Conservation (phyloP, 2,888 invertebrate species). For the Calameuta filiformis region DNA sequence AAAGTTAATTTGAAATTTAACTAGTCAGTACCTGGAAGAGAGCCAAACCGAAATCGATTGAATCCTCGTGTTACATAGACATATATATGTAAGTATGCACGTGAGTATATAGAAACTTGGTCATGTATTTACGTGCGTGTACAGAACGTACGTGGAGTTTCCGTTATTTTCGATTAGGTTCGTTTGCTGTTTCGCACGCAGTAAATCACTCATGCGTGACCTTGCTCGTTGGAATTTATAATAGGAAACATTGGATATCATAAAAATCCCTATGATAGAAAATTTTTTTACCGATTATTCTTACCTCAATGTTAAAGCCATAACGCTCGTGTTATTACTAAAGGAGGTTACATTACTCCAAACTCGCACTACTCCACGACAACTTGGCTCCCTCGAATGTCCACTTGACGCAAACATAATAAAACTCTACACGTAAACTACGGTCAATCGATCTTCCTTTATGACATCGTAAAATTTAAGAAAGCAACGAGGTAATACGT, state of each 20-base stretch:
- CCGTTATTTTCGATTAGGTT: not conserved
- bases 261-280: not conserved
- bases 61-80: slow-evolving; percentile 32
- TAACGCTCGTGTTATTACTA: not conserved
- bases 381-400: slow-evolving; percentile 18
- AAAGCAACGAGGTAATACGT: slow-evolving; percentile 1
- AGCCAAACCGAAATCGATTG: slow-evolving; percentile 49
- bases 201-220: not conserved
- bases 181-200: not conserved
- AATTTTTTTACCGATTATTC: not conserved
- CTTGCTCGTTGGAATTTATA: not conserved
- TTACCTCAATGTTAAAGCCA: not conserved
- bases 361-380: not conserved
- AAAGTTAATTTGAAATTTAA: slow-evolving; percentile 40
- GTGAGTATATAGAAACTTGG: slow-evolving; percentile 21
- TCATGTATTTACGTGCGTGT: slow-evolving; percentile 49
- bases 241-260: not conserved
- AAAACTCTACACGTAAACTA: slow-evolving; percentile 32
- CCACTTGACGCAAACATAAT: slow-evolving; percentile 30
- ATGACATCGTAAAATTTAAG: slow-evolving; percentile 27
- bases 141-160: slow-evolving; percentile 26
- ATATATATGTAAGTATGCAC: not conserved
- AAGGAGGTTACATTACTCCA: not conserved
- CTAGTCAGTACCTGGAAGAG: slow-evolving; percentile 38
- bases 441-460: slow-evolving; percentile 28